phyloP scores from a whole-genome alignment of 2,888 invertebrate genomes.

The Incurvaria masculella region DNA sequence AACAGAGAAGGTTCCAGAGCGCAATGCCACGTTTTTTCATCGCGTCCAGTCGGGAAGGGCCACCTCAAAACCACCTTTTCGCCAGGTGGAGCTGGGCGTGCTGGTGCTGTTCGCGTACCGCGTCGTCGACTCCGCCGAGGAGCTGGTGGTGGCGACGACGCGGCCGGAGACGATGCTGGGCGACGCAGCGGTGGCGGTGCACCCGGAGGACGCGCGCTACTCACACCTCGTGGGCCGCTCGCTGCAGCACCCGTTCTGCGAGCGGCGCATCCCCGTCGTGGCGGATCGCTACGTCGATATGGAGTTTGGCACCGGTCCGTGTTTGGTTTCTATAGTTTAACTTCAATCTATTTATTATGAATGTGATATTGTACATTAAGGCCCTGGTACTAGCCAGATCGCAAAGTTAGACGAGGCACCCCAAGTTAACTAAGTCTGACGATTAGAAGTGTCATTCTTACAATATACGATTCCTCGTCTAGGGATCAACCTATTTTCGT shows the following conservation, averaged over 20 bases:
- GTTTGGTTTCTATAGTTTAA: background rate
- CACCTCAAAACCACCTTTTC: no score
- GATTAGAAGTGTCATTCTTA: no score
- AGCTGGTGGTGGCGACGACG: constrained; percentile 93
- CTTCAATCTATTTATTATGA: no score
- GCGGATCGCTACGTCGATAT: constrained; percentile 93
- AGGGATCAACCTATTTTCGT: no score
- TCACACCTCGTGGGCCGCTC: constrained; percentile 76
- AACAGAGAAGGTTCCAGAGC: no score
- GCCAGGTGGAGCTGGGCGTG: constrained; percentile 91
- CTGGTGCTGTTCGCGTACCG: constrained; percentile 91
- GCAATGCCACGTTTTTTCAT: no score
- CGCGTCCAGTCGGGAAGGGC: no score
- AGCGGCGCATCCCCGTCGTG: constrained; percentile 81
- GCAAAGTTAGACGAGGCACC: no score
- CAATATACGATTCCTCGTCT: no score
- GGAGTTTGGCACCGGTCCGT: constrained; percentile 90
- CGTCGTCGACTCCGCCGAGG: constrained; percentile 68
- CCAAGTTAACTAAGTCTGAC: no score
- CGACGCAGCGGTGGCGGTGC: constrained; percentile 97
- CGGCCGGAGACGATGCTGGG: constrained; percentile 98
- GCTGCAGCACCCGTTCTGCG: constrained; percentile 85
- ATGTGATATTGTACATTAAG: no score
- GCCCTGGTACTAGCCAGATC: no score
- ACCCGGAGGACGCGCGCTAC: constrained; percentile 88